These are phyloP conservation scores for Zootermopsis nevadensis DNA, from an alignment of 2,888 invertebrate species.

Conservation along the genomic window DNA sequence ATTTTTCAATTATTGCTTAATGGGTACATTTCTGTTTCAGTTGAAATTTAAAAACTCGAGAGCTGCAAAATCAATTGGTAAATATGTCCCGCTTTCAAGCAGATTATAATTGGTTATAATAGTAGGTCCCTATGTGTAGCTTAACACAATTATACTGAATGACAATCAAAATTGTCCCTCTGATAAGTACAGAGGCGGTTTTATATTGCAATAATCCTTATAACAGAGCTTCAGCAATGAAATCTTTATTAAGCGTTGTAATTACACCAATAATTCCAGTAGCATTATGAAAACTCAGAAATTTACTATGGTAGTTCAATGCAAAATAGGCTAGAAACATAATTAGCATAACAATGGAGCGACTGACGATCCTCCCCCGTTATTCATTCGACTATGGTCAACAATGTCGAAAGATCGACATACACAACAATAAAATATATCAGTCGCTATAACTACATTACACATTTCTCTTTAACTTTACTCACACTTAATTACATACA, in stretches of 20 bases:
- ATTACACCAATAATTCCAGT: background rate
- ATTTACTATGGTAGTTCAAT: background rate
- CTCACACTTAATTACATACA: no score
- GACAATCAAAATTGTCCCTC: background rate
- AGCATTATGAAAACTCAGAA: background rate
- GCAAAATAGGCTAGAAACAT: no score
- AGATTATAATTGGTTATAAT: slow-evolving; percentile 14
- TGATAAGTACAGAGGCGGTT: background rate
- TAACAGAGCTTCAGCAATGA: background rate
- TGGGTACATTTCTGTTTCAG: background rate
- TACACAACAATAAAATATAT: no score
- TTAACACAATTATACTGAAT: background rate
- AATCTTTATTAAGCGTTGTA: background rate
- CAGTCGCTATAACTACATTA: no score
- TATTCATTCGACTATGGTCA: no score
- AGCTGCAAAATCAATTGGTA: slow-evolving; percentile 26
- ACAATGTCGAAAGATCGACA: no score
- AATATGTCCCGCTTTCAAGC: slow-evolving; percentile 16
- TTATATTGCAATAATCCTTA: background rate
- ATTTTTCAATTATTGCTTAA: slow-evolving; percentile 13
- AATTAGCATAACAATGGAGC: no score
- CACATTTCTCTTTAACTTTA: no score
- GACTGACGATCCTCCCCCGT: no score
- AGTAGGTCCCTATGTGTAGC: background rate
- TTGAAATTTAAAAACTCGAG: slow-evolving; percentile 15